Conservation (phyloP, 2,113 vertebrate species). For the Ascaphus truei region DNA sequence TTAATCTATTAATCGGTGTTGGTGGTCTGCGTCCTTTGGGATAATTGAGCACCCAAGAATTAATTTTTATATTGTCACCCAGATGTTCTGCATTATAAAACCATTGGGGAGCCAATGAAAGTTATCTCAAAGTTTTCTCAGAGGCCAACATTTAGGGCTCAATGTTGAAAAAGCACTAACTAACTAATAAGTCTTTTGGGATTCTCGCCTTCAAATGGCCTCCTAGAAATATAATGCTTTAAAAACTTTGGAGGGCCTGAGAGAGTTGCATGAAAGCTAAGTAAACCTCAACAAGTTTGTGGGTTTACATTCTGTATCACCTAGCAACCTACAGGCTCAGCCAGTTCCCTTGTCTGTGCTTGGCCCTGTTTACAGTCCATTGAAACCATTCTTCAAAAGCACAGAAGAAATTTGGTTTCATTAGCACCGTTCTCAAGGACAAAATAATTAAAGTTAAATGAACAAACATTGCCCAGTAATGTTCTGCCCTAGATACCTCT, state of each 20-base stretch:
- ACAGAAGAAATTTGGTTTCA: slow-evolving; percentile 74
- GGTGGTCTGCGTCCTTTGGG: no score
- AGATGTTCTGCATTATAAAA: no score
- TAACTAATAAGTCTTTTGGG: neutral
- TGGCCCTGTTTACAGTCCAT: slow-evolving; percentile 74
- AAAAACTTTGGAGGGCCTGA: slow-evolving; percentile 66
- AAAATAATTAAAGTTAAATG: slow-evolving; percentile 81
- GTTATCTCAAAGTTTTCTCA: neutral
- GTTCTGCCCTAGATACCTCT: slow-evolving; percentile 43
- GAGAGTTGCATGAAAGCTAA: slow-evolving; percentile 71
- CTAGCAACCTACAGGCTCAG: slow-evolving; percentile 71
- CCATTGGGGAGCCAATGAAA: no score
- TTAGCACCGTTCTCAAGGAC: slow-evolving; percentile 74
- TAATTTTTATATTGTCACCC: no score
- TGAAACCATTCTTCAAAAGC: slow-evolving; percentile 67
- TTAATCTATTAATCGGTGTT: no score
- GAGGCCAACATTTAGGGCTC: neutral
- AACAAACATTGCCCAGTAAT: slow-evolving; percentile 68
- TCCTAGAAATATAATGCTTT: slow-evolving; percentile 62
- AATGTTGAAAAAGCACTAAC: neutral
- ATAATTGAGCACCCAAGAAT: no score
- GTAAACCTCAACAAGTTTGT: slow-evolving; percentile 73
- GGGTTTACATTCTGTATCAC: slow-evolving; percentile 72
- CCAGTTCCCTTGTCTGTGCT: slow-evolving; percentile 68
- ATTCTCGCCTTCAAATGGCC: slow-evolving; percentile 40